These are phyloP conservation scores for Intellagama lesueurii DNA, from an alignment of 2,797 vertebrate species.

Conservation along the genomic window DNA sequence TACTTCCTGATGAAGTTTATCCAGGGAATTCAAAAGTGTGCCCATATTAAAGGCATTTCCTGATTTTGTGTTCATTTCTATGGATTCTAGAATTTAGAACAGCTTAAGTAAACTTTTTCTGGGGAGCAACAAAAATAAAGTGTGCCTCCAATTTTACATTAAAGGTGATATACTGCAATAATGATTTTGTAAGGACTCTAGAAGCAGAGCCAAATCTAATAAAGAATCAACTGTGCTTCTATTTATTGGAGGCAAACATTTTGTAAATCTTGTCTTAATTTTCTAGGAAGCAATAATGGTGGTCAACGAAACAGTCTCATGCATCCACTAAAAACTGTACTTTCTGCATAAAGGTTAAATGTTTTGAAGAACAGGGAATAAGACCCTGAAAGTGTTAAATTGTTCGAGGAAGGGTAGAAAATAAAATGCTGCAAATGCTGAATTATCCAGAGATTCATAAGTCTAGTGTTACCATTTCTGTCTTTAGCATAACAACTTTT, in stretches of 20 bases:
- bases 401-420: background rate
- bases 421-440: background rate
- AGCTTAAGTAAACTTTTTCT: background rate
- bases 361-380: no score
- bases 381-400: no score
- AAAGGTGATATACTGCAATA: background rate
- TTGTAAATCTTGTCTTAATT: background rate
- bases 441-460: conserved; percentile 1
- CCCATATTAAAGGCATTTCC: no score
- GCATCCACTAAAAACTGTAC: background rate
- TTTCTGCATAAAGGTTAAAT: background rate
- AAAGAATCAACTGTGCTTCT: background rate
- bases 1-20: no score
- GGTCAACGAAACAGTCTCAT: background rate
- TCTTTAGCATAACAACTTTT: conserved; percentile 1
- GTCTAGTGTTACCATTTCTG: background rate
- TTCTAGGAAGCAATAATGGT: background rate
- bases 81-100: no score
- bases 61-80: no score
- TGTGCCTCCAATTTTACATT: background rate
- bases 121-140: background rate
- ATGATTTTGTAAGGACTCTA: conserved; percentile 35
- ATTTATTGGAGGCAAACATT: background rate
- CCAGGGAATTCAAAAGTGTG: no score
- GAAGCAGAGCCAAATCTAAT: background rate